Conservation (phyloP, 2,797 vertebrate genomes). For the Tapirus indicus region DNA sequence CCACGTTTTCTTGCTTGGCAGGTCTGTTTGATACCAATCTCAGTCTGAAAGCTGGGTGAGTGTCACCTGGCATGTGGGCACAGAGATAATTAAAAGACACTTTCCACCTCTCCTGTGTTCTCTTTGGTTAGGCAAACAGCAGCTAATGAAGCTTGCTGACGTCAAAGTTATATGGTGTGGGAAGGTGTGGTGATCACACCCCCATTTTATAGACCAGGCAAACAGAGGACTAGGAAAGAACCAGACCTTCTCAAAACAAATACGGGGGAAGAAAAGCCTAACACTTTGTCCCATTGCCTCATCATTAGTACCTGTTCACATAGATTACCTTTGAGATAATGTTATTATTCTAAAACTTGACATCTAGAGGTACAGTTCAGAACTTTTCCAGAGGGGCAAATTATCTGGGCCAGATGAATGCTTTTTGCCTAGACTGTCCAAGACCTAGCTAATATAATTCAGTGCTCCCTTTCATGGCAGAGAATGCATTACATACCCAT, state of each 20-base stretch:
- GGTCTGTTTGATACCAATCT: constrained; percentile 64
- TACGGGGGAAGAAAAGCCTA: neutral
- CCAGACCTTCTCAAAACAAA: constrained; percentile 61
- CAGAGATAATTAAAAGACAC: constrained; percentile 72
- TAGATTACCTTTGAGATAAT: neutral
- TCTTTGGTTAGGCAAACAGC: constrained; percentile 63
- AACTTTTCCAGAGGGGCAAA: neutral
- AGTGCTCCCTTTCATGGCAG: neutral
- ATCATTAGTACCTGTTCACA: neutral
- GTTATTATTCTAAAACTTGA: neutral
- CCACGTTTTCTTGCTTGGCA: neutral
- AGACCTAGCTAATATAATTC: neutral
- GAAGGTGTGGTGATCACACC: constrained; percentile 46
- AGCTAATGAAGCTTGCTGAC: constrained; percentile 61
- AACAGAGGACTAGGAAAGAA: constrained; percentile 33
- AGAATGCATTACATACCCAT: neutral
- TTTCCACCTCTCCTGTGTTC: constrained; percentile 42
- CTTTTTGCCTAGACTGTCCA: neutral
- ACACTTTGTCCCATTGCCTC: neutral
- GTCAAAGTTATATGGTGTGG: constrained; percentile 8
- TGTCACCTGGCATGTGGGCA: constrained; percentile 62
- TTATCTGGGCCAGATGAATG: neutral
- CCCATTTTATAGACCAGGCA: constrained; percentile 70
- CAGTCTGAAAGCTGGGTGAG: neutral
- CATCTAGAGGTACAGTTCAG: neutral